Conservation (phyloP, 1,140 invertebrate genomes). For the Drosophila nasuta region DNA sequence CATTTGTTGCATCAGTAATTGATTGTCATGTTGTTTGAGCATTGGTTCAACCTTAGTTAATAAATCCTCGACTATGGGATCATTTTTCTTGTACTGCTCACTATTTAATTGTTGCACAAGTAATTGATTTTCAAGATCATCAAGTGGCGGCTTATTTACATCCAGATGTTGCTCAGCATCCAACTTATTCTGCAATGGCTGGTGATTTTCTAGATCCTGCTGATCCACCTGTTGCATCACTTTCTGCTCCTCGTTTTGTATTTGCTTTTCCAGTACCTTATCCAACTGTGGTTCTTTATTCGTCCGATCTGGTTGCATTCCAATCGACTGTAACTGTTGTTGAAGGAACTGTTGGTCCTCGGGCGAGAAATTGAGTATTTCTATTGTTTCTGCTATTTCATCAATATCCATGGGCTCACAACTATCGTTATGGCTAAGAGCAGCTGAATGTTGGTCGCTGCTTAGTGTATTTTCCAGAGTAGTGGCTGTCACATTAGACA, state of each 20-base stretch:
- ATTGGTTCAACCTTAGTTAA: too few relatives aligned
- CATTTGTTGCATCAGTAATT: neutral
- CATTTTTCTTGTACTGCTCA: neutral
- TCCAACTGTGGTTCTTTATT: neutral
- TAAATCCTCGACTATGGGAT: neutral
- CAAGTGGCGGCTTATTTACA: too few relatives aligned
- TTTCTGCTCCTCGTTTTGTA: neutral
- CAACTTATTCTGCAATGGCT: neutral
- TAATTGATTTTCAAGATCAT: too few relatives aligned
- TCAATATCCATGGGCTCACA: slow-evolving; percentile 81
- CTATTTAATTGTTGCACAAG: neutral
- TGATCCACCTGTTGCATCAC: neutral
- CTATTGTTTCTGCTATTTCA: slow-evolving; percentile 71
- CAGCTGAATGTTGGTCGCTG: slow-evolving; percentile 23
- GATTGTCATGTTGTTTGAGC: neutral
- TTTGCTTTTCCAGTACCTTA: neutral
- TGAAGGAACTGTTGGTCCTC: slow-evolving; percentile 63
- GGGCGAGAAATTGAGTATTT: slow-evolving; percentile 57
- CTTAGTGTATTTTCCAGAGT: slow-evolving; percentile 50
- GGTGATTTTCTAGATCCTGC: neutral
- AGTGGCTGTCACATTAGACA: slow-evolving; percentile 34
- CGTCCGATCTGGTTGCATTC: neutral
- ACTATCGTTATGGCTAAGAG: slow-evolving; percentile 33
- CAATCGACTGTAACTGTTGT: slow-evolving; percentile 41
- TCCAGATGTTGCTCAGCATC: neutral